phyloP scores from a whole-genome alignment of 2,888 invertebrate species.

The Drosophila robusta region DNA sequence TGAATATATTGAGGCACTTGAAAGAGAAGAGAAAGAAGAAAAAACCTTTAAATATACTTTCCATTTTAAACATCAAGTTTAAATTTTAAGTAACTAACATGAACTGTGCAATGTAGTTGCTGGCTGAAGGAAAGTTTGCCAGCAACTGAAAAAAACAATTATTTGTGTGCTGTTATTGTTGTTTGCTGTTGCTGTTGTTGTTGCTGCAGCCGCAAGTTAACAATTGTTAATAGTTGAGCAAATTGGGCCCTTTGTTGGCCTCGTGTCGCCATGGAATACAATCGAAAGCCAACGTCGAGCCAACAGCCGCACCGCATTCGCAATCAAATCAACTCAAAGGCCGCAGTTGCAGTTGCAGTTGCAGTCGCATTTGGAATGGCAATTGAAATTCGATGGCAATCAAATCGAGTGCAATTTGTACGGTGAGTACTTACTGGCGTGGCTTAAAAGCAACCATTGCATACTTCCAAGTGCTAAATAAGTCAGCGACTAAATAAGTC shows the following conservation, averaged over 20 bases:
- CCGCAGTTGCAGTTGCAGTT: neutral
- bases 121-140: neutral
- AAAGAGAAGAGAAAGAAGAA: neutral
- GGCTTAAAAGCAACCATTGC: conserved; percentile 46
- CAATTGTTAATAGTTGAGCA: conserved; percentile 18
- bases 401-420: conserved; percentile 72
- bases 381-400: conserved; percentile 57
- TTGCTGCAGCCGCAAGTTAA: neutral
- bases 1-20: neutral
- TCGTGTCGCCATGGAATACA: neutral
- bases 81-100: conserved; percentile 2
- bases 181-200: conserved; percentile 2
- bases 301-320: neutral
- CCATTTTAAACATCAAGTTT: conserved; percentile 3
- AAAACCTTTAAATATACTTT: neutral
- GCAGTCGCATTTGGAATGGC: conserved; percentile 23
- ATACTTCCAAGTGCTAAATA: conserved; percentile 68
- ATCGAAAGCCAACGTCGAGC: neutral
- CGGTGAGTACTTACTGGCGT: conserved; percentile 4
- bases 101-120: neutral
- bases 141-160: neutral
- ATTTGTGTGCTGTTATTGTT: neutral
- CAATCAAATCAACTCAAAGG: conserved; percentile 16
- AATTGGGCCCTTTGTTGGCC: neutral
- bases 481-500: conserved; percentile 60